phyloP scores from a whole-genome alignment of 2,888 invertebrate species.

The Drosophila paucipuncta region DNA sequence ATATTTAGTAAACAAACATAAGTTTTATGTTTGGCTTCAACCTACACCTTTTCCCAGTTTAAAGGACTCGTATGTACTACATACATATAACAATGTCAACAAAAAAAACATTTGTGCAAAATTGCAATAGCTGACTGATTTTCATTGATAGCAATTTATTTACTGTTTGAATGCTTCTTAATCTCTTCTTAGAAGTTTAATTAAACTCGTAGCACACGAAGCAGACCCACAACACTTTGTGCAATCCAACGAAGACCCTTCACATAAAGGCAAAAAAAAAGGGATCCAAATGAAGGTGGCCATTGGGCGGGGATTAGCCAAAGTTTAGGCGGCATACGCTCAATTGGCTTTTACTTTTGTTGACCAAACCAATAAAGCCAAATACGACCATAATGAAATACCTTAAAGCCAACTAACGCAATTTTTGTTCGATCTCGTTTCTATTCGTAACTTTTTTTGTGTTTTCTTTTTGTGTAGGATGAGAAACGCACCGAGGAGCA shows the following conservation, averaged over 20 bases:
- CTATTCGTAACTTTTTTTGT: not conserved
- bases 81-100: not conserved
- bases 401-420: constrained; percentile 49
- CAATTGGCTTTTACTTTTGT: constrained; percentile 61
- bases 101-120: not conserved
- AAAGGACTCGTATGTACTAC: not conserved
- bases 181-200: constrained; percentile 68
- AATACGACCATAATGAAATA: constrained; percentile 46
- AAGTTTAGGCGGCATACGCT: constrained; percentile 53
- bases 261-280: constrained; percentile 44
- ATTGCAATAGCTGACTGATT: constrained; percentile 17
- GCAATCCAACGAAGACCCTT: constrained; percentile 60
- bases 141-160: constrained; percentile 42
- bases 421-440: constrained; percentile 33
- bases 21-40: not conserved
- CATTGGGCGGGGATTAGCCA: constrained; percentile 60
- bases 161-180: constrained; percentile 64
- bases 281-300: constrained; percentile 61
- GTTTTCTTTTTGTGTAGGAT: constrained; percentile 86
- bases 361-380: constrained; percentile 47
- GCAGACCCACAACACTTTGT: constrained; percentile 17
- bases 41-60: not conserved
- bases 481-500: constrained; percentile 92
- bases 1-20: not conserved
- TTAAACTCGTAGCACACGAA: constrained; percentile 56